These are phyloP conservation scores for Scaeva pyrastri DNA, from an alignment of 2,888 invertebrate genomes.

Conservation along the genomic window DNA sequence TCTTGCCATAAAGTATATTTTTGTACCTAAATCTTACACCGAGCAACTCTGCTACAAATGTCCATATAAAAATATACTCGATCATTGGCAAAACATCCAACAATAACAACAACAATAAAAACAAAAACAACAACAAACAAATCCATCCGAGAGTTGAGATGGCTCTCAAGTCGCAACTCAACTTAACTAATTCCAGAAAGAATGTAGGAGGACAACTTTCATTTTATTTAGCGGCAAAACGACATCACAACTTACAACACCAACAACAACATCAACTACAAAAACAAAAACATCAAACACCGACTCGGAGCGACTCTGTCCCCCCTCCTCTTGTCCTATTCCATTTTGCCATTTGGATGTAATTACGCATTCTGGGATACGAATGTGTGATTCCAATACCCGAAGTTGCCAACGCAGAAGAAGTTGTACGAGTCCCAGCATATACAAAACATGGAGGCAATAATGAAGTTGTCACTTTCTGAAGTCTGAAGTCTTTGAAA, in stretches of 20 bases:
- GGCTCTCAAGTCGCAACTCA: constrained; percentile 18
- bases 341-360: constrained; percentile 22
- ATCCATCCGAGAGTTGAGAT: constrained; percentile 58
- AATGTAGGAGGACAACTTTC: constrained; percentile 83
- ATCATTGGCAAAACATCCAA: constrained; percentile 52
- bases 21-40: constrained; percentile 6
- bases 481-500: not conserved
- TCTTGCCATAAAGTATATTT: constrained; percentile 45
- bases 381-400: constrained; percentile 5
- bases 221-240: constrained; percentile 80
- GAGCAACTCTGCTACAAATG: constrained; percentile 47
- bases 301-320: not conserved
- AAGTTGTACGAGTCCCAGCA: too few relatives aligned
- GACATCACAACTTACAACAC: not conserved
- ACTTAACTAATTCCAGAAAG: constrained; percentile 76
- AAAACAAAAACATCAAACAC: constrained; percentile 24
- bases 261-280: constrained; percentile 4
- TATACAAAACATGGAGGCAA: too few relatives aligned
- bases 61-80: constrained; percentile 61
- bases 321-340: constrained; percentile 6
- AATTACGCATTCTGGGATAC: constrained; percentile 30
- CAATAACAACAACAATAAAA: constrained; percentile 54
- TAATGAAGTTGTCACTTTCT: constrained; percentile 38
- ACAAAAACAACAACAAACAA: constrained; percentile 69
- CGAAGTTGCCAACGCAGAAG: constrained; percentile 9